These are phyloP conservation scores for Drosophila mimica DNA, from an alignment of 2,888 invertebrate species.

Conservation along the genomic window DNA sequence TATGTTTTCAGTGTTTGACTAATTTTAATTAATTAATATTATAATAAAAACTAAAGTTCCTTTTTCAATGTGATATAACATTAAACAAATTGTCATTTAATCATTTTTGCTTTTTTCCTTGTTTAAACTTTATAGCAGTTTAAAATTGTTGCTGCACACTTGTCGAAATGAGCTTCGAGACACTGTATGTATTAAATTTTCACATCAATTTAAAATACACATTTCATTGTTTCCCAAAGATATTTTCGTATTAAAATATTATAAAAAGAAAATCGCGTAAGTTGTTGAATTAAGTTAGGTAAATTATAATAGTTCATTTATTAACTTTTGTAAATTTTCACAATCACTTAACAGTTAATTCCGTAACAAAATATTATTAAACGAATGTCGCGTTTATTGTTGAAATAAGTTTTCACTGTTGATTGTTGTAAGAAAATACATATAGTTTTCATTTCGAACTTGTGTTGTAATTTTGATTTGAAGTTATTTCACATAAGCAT, in stretches of 20 bases:
- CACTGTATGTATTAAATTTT: neutral
- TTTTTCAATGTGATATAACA: no score
- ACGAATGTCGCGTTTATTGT: neutral
- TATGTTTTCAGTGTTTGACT: no score
- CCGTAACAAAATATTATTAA: neutral
- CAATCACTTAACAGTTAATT: no score
- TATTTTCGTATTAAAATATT: neutral
- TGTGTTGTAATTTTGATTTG: neutral
- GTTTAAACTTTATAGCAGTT: no score
- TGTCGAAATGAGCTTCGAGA: no score
- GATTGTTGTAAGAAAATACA: no score
- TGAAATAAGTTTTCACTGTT: neutral
- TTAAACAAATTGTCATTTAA: no score
- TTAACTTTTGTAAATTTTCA: neutral
- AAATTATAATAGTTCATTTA: neutral
- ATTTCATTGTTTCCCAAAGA: neutral
- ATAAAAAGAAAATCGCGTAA: neutral
- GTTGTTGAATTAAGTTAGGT: neutral
- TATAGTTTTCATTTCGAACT: neutral
- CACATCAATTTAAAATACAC: neutral
- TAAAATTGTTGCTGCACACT: no score
- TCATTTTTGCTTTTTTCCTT: no score
- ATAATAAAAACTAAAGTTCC: no score
- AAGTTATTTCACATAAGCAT: neutral
- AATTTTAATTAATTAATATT: no score